A percentile compares a stretch with the other conserved stretches of the same genome.
These are phyloP conservation scores for Temnothorax unifasciatus DNA, from an alignment of 2,888 invertebrate genomes.

Conservation along the genomic window DNA sequence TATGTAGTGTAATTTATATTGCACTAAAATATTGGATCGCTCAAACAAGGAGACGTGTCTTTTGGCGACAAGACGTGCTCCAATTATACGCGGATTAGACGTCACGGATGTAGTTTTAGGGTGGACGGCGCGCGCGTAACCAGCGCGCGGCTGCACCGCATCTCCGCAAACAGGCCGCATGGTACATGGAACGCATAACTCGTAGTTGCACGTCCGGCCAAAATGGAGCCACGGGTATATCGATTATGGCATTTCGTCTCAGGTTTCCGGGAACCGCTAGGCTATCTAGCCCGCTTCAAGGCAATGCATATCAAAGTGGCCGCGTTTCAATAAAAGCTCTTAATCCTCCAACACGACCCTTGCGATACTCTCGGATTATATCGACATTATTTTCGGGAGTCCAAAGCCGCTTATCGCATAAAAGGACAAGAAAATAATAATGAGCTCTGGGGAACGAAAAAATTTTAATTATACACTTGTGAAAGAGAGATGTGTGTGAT, in stretches of 20 bases:
- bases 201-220: conserved; percentile 51
- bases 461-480: neutral
- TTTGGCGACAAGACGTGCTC: conserved; percentile 2
- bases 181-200: conserved; percentile 42
- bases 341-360: conserved; percentile 12
- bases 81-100: conserved; percentile 44
- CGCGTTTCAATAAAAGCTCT: conserved; percentile 47
- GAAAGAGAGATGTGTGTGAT: neutral
- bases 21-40: neutral
- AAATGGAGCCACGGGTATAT: conserved; percentile 49
- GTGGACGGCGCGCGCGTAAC: neutral
- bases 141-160: conserved; percentile 29
- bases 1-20: neutral
- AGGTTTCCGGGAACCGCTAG: conserved; percentile 36
- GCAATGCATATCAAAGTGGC: conserved; percentile 49
- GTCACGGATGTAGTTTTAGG: conserved; percentile 18
- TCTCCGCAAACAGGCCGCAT: conserved; percentile 51
- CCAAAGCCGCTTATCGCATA: conserved; percentile 17
- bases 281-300: conserved; percentile 15
- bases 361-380: neutral
- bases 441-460: neutral
- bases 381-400: conserved; percentile 9
- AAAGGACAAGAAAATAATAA: neutral
- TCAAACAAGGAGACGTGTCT: conserved; percentile 1
- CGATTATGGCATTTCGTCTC: conserved; percentile 56